Evolutionary conservation across 2,113 vertebrate species (phyloP).

Genomic region (Bothrops jararaca): DNA sequence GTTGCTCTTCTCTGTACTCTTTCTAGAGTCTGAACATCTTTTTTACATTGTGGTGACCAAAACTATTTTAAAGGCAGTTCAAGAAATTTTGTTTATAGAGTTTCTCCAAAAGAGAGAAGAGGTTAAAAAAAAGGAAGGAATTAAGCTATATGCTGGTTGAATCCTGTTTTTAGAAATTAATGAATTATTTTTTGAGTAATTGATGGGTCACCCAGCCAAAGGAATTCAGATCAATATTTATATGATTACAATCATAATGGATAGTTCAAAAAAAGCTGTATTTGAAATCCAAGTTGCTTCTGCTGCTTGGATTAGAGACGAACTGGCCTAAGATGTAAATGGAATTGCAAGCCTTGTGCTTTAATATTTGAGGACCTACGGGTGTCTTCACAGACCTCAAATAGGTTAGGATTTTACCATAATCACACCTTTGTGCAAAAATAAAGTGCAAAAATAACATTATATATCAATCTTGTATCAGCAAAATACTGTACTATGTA

Average conservation of each 20-base stretch:
- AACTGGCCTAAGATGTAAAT: background rate
- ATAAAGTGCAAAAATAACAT: background rate
- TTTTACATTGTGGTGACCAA: too few species aligned
- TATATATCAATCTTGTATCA: background rate
- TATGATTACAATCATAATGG: background rate
- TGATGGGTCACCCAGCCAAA: background rate
- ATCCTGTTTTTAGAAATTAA: background rate
- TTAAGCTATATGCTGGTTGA: background rate
- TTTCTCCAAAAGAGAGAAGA: background rate
- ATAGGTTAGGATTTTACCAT: background rate
- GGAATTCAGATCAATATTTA: background rate
- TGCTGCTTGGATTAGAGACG: background rate
- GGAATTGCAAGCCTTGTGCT: background rate
- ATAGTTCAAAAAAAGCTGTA: background rate
- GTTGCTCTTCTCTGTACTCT: too few species aligned
- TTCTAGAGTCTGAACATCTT: too few species aligned
- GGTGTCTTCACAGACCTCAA: background rate
- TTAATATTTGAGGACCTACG: background rate
- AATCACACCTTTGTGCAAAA: background rate
- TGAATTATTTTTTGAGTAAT: background rate
- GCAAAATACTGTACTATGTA: background rate
- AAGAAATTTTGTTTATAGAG: conserved; percentile 12
- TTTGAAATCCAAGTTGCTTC: background rate
- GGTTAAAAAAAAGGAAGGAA: background rate
- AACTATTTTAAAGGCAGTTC: background rate